These are phyloP conservation scores for Neoascia interrupta DNA, from an alignment of 2,888 invertebrate genomes.

Conservation along the genomic window DNA sequence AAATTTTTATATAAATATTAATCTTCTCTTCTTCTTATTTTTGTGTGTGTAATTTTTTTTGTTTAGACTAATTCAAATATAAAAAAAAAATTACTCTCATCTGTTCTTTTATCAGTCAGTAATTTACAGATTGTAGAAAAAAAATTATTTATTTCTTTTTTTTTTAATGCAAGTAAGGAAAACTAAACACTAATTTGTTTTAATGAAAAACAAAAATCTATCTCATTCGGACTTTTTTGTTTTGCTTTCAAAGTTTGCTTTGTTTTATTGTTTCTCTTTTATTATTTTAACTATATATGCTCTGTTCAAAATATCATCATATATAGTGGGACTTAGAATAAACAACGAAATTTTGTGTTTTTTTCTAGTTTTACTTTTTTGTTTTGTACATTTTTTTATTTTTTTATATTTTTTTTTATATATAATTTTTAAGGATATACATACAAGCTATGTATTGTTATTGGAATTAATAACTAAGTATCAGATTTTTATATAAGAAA, in stretches of 20 bases:
- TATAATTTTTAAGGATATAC: slow-evolving; percentile 73
- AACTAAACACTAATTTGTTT: slow-evolving; percentile 31
- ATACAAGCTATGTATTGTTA: slow-evolving; percentile 69
- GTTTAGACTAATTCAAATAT: slow-evolving; percentile 35
- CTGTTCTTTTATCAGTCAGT: slow-evolving; percentile 51
- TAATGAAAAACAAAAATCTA: too few species aligned
- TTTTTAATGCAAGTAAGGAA: not conserved
- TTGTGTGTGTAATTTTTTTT: slow-evolving; percentile 2
- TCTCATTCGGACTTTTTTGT: slow-evolving; percentile 57
- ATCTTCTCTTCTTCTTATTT: slow-evolving; percentile 38
- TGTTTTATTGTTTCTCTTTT: slow-evolving; percentile 69
- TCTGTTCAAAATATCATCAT: slow-evolving; percentile 72
- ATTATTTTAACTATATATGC: slow-evolving; percentile 69
- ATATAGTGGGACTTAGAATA: slow-evolving; percentile 60
- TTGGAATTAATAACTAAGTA: slow-evolving; percentile 62
- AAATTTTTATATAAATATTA: slow-evolving; percentile 59
- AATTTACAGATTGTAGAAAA: slow-evolving; percentile 49
- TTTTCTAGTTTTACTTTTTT: slow-evolving; percentile 66
- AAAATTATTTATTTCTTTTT: slow-evolving; percentile 20
- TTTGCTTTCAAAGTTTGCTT: slow-evolving; percentile 41
- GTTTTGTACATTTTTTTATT: slow-evolving; percentile 71
- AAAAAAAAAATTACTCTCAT: slow-evolving; percentile 35
- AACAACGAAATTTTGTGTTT: slow-evolving; percentile 52
- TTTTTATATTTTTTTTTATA: slow-evolving; percentile 67
- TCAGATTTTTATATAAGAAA: slow-evolving; percentile 53